A percentile compares a stretch with the other conserved stretches of the same genome.
Conservation (phyloP, 1,140 invertebrate species). For the Conus betulinus region DNA sequence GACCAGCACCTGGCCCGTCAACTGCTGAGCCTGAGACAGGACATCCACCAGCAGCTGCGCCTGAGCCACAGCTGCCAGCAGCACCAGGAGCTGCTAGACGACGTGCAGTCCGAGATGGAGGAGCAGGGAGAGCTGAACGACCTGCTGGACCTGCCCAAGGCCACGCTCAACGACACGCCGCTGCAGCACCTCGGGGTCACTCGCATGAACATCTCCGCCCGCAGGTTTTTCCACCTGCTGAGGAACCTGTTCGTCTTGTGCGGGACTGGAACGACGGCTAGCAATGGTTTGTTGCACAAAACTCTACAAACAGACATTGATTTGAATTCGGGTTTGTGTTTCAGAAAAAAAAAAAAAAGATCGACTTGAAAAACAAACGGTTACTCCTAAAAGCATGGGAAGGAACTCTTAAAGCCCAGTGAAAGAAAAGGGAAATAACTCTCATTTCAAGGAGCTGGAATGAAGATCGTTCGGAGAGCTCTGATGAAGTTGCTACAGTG, state of each 20-base stretch:
- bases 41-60: conserved; percentile 68
- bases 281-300: too few relatives aligned
- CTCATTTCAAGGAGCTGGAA: too few relatives aligned
- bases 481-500: too few relatives aligned
- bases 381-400: too few relatives aligned
- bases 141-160: conserved; percentile 62
- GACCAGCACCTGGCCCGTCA: conserved; percentile 68
- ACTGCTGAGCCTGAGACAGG: conserved; percentile 63
- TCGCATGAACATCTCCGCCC: conserved; percentile 64
- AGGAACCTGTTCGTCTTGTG: neutral
- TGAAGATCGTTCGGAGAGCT: too few relatives aligned
- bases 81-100: conserved; percentile 68
- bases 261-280: too few relatives aligned
- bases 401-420: too few relatives aligned
- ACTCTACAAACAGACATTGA: neutral
- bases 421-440: too few relatives aligned
- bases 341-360: too few relatives aligned
- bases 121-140: conserved; percentile 62
- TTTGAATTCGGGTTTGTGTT: neutral
- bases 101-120: conserved; percentile 67
- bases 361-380: too few relatives aligned
- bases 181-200: conserved; percentile 69
- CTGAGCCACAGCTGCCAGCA: conserved; percentile 60
- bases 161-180: conserved; percentile 54
- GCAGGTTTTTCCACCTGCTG: conserved; percentile 69